phyloP scores from a whole-genome alignment of 2,888 invertebrate species.

The Pherbina coryleti region DNA sequence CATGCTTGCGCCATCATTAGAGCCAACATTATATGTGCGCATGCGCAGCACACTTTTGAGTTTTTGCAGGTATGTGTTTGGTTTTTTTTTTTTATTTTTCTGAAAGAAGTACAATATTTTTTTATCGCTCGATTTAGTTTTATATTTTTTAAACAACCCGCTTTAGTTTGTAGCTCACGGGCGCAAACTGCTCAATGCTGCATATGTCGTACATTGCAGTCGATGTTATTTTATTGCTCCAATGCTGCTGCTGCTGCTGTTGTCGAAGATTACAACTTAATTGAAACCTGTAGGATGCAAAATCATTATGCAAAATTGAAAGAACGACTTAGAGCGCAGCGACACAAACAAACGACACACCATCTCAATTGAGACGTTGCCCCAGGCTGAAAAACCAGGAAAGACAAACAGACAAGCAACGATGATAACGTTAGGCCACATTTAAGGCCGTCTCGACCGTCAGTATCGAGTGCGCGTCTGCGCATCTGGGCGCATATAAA shows the following conservation, averaged over 20 bases:
- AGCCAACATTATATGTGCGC: conserved; percentile 7
- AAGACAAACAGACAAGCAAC: conserved; percentile 1
- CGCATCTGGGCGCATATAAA: background rate
- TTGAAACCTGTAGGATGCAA: conserved; percentile 41
- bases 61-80: background rate
- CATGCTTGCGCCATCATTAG: background rate
- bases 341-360: conserved; percentile 19
- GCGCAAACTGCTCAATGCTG: background rate
- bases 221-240: background rate
- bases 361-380: conserved; percentile 22
- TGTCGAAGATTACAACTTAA: conserved; percentile 41
- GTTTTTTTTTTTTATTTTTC: background rate
- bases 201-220: background rate
- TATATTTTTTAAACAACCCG: background rate
- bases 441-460: background rate
- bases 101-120: background rate
- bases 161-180: background rate
- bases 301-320: conserved; percentile 40
- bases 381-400: background rate
- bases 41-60: conserved; percentile 23
- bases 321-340: background rate
- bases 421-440: background rate
- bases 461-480: background rate
- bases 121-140: background rate
- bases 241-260: conserved; percentile 29